Evolutionary conservation across 1,140 invertebrate species (phyloP), one percentile per base, ranked within the genome.

Genomic region (Trissolcus basalis): DNA sequence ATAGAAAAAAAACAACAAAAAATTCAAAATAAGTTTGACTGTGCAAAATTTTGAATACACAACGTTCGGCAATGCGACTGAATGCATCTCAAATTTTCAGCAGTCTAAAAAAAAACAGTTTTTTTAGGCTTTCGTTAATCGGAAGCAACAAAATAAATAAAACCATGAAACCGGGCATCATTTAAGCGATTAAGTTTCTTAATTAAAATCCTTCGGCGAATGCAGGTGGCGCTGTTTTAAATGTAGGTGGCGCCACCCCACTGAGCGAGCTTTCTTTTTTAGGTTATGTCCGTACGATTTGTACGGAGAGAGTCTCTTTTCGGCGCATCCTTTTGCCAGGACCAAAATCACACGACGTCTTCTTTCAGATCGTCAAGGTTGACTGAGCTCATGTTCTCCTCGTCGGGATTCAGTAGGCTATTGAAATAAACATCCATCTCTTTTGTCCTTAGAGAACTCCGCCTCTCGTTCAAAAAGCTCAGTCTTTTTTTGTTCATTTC

Each of bases 341-440:
- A 27, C 19, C 2, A 0, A 39, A n/a, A 2, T 85, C 71, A 87
- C 43, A 86, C 85, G 3, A 81, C 77, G 8, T 83, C 84, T 55
- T 87, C 82, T 43, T 82, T 85, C 4, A 83, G 75, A 50, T 84
- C 82, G 13, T 80, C 54, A 1, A 83, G 58, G 4, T 44, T 59
- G 0, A 75, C 64, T 0, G 63, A 71, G 0, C 55, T 51, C 9
- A 45, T 12, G 16, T 55, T 72, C 1, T 80, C 78, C 13, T 85
- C 81, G 1, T 80, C 80, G 13, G 90, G 76, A 19, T 72, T 74
- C 0, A 90, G 67, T 0, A 90, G 67, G 10, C 87, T 84, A 45
- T 82, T 89, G 45, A 86, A 89, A 33, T 86, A 89, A 0, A 83
- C 80, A 33, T 90, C 89, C 81, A 83, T 85, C 45, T 89, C 87